Conservation (phyloP, 2,797 vertebrate genomes). For the Lycodopsis pacificus region DNA sequence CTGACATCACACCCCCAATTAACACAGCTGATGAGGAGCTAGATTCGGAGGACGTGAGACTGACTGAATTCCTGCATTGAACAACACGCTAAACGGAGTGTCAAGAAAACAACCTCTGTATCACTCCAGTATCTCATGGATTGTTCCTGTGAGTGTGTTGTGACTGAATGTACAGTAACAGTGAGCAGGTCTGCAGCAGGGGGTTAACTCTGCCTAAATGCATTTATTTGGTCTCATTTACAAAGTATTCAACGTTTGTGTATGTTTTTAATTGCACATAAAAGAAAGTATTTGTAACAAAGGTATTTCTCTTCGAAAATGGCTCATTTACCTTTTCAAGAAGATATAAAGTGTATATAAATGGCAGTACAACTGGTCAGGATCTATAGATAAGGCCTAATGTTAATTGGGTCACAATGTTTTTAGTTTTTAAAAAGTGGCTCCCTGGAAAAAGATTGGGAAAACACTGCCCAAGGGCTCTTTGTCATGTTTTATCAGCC, state of each 20-base stretch:
- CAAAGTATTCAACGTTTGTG: too few species aligned
- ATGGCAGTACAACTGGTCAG: neutral
- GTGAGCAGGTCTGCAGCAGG: slow-evolving; percentile 17
- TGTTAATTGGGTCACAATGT: neutral
- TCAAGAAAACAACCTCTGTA: neutral
- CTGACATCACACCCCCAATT: slow-evolving; percentile 6
- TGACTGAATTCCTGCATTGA: neutral
- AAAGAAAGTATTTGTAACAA: too few species aligned
- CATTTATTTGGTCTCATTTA: too few species aligned
- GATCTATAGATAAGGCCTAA: neutral
- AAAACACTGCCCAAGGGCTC: neutral
- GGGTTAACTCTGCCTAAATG: too few species aligned
- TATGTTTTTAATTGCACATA: too few species aligned
- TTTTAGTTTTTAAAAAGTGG: neutral
- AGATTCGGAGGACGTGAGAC: neutral
- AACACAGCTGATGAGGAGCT: slow-evolving; percentile 10
- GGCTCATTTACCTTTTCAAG: neutral
- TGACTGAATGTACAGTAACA: neutral
- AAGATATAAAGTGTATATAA: neutral
- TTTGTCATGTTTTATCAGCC: neutral
- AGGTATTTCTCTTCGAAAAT: too few species aligned
- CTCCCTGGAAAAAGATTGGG: neutral
- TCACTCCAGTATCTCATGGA: neutral
- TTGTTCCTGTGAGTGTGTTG: neutral
- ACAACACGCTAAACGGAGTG: neutral